A percentile compares a stretch with the other conserved stretches of the same genome.
These are phyloP conservation scores for Saccopteryx bilineata DNA, from an alignment of 2,113 vertebrate species.

Conservation along the genomic window DNA sequence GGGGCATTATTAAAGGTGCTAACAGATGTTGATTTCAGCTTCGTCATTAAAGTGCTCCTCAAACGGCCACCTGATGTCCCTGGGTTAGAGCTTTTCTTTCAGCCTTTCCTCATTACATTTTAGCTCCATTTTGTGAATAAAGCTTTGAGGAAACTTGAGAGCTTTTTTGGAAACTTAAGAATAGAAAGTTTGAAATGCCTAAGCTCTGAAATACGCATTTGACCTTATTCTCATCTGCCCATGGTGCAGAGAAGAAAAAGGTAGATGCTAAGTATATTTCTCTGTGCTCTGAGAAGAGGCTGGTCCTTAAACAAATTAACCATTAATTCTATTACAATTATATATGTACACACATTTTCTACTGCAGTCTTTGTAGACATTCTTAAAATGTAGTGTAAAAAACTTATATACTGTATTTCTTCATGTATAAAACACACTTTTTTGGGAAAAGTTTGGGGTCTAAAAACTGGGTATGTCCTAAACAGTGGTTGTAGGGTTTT, in stretches of 20 bases:
- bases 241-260: not conserved
- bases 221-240: slow-evolving; percentile 44
- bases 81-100: slow-evolving; percentile 92
- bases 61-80: slow-evolving; percentile 84
- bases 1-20: slow-evolving; percentile 87
- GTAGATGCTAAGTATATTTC: slow-evolving; percentile 1
- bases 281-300: slow-evolving; percentile 6
- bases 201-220: slow-evolving; percentile 64
- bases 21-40: slow-evolving; percentile 85
- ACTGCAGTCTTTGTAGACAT: not conserved
- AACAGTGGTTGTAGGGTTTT: too few species aligned
- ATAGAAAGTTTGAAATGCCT: slow-evolving; percentile 56
- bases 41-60: slow-evolving; percentile 84
- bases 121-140: slow-evolving; percentile 84
- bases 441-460: too few species aligned
- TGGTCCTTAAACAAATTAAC: slow-evolving; percentile 1
- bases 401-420: not conserved
- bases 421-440: too few species aligned
- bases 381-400: slow-evolving; percentile 50
- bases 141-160: slow-evolving; percentile 88
- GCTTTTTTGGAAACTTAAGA: slow-evolving; percentile 73
- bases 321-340: slow-evolving; percentile 4
- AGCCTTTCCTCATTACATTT: slow-evolving; percentile 88
- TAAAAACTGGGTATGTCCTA: too few species aligned
- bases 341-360: not conserved